These are phyloP conservation scores for Alloscopus bannaensis DNA, from an alignment of 2,888 invertebrate genomes.

Conservation along the genomic window DNA sequence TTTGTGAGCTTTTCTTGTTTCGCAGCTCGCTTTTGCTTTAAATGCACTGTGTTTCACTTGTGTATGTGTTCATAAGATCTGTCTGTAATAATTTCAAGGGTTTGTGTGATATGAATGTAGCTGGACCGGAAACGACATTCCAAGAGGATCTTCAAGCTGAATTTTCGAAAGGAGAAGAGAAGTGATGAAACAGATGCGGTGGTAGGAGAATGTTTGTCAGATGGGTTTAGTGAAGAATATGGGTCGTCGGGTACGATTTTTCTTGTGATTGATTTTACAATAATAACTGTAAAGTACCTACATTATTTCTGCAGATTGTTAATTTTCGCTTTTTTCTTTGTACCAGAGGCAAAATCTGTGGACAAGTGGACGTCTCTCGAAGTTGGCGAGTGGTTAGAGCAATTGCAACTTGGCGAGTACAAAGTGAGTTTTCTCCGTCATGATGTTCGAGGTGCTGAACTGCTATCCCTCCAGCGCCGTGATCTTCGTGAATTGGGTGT, in stretches of 20 bases:
- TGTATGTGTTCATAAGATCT: slow-evolving; percentile 52
- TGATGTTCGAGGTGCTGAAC: slow-evolving; percentile 93
- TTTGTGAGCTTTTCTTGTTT: slow-evolving; percentile 12
- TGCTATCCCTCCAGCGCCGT: slow-evolving; percentile 89
- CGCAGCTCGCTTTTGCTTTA: slow-evolving; percentile 26
- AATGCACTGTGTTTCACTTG: slow-evolving; percentile 40
- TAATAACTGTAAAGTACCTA: not conserved
- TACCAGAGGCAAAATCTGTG: slow-evolving; percentile 68
- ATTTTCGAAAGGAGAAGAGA: slow-evolving; percentile 69
- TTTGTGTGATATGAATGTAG: slow-evolving; percentile 69
- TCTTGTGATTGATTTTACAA: too few species aligned
- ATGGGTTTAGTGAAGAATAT: slow-evolving; percentile 71
- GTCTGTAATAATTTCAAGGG: slow-evolving; percentile 64
- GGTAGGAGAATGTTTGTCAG: slow-evolving; percentile 64
- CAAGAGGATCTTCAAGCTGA: slow-evolving; percentile 70
- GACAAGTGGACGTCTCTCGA: slow-evolving; percentile 89
- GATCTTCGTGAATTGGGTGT: slow-evolving; percentile 94
- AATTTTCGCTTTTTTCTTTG: slow-evolving; percentile 1
- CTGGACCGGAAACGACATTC: slow-evolving; percentile 73
- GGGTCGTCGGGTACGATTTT: slow-evolving; percentile 68
- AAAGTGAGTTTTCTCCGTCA: slow-evolving; percentile 92
- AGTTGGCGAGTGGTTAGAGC: slow-evolving; percentile 92
- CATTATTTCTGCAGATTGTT: too few species aligned
- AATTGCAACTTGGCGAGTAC: slow-evolving; percentile 92
- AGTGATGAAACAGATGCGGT: slow-evolving; percentile 66